These are phyloP conservation scores for Uria aalge DNA, from an alignment of 2,113 vertebrate genomes.

Conservation along the genomic window DNA sequence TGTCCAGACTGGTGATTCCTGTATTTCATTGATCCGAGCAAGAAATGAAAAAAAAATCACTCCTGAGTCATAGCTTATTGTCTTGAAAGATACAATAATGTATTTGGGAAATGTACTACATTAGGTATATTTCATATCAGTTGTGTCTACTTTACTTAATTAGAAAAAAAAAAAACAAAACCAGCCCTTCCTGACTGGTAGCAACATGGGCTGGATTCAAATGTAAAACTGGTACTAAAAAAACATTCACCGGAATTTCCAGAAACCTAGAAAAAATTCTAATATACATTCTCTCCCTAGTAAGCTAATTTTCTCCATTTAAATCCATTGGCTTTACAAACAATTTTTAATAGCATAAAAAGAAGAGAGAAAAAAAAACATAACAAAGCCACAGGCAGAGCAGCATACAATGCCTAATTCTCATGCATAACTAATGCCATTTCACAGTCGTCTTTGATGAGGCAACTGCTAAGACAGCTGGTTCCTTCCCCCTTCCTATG, in stretches of 20 bases:
- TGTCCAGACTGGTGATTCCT: neutral
- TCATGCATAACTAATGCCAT: neutral
- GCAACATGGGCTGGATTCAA: neutral
- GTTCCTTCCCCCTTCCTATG: neutral
- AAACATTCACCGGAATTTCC: neutral
- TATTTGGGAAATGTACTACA: neutral
- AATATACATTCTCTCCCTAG: neutral
- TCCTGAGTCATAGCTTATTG: neutral
- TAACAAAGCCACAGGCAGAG: neutral
- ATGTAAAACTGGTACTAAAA: neutral
- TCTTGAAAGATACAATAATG: neutral
- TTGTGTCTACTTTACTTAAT: neutral
- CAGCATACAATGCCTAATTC: neutral
- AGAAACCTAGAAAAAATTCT: neutral
- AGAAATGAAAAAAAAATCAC: neutral
- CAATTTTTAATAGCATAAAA: neutral
- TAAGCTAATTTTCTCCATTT: neutral
- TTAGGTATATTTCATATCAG: neutral
- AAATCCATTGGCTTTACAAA: neutral
- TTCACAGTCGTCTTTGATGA: neutral
- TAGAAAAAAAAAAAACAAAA: neutral
- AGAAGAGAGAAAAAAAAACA: neutral
- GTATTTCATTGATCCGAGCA: neutral
- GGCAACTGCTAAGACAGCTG: constrained; percentile 11
- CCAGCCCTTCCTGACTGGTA: neutral